A percentile compares a stretch with the other conserved stretches of the same genome.
phyloP scores from a whole-genome alignment of 2,888 invertebrate species.

The Nephrotoma appendiculata region DNA sequence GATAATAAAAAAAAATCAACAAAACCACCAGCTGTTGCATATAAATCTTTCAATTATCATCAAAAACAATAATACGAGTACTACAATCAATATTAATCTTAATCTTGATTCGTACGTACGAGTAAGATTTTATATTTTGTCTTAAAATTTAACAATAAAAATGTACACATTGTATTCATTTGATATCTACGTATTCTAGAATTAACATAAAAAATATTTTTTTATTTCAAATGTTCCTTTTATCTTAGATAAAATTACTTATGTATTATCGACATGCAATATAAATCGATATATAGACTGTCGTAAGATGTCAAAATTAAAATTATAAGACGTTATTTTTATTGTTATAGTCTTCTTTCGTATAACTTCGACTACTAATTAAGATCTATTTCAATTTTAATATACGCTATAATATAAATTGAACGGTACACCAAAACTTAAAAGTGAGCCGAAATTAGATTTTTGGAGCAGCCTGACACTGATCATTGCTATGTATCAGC shows the following conservation, averaged over 20 bases:
- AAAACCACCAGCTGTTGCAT: background rate
- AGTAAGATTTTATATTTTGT: background rate
- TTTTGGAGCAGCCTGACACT: too few relatives aligned
- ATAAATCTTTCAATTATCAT: background rate
- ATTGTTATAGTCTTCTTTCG: too few relatives aligned
- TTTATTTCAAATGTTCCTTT: background rate
- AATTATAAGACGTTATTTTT: background rate
- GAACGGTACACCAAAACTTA: too few relatives aligned
- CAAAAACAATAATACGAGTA: background rate
- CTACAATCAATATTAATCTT: background rate
- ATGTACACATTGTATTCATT: background rate
- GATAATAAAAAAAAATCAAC: background rate
- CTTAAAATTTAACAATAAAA: background rate
- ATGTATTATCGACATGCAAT: background rate
- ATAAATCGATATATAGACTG: background rate
- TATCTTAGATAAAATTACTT: background rate
- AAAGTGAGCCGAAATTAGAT: too few relatives aligned
- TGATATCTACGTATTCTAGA: background rate
- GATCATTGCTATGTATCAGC: too few relatives aligned
- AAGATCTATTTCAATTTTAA: too few relatives aligned
- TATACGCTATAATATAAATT: too few relatives aligned
- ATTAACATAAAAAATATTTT: background rate
- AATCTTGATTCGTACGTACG: background rate
- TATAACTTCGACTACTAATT: too few relatives aligned
- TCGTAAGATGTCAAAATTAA: background rate